These are phyloP conservation scores for Dendrolimus kikuchii DNA, from an alignment of 1,140 invertebrate genomes.

Conservation along the genomic window DNA sequence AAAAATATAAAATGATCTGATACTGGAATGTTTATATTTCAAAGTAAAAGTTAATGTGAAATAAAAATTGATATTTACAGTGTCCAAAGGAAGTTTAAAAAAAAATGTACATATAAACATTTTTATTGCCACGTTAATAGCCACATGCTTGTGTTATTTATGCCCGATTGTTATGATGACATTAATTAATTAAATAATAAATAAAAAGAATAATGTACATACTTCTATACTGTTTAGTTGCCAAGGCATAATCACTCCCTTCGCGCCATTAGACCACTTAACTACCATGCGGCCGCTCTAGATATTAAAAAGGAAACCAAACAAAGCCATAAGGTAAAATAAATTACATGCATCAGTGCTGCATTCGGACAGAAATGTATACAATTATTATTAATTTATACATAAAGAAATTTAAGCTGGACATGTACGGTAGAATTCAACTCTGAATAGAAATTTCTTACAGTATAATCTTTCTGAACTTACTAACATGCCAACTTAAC, in stretches of 20 bases:
- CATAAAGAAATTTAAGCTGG: too few relatives aligned
- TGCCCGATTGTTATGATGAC: not conserved
- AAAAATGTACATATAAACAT: not conserved
- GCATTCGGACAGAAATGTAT: too few relatives aligned
- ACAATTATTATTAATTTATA: too few relatives aligned
- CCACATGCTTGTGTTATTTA: not conserved
- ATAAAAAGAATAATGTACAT: slow-evolving; percentile 47
- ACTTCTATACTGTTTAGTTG: slow-evolving; percentile 61
- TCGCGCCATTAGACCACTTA: slow-evolving; percentile 65
- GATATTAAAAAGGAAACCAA: slow-evolving; percentile 50
- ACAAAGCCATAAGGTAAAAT: slow-evolving; percentile 48
- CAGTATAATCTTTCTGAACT: too few relatives aligned
- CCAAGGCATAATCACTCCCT: slow-evolving; percentile 66
- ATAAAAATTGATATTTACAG: too few relatives aligned
- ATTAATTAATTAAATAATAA: slow-evolving; percentile 14
- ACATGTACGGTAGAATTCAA: too few relatives aligned
- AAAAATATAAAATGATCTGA: too few relatives aligned
- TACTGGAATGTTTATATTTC: too few relatives aligned
- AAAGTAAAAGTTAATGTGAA: too few relatives aligned
- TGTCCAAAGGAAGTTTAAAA: too few relatives aligned
- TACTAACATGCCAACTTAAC: too few relatives aligned
- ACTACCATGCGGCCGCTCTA: slow-evolving; percentile 70
- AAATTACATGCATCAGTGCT: slow-evolving; percentile 39
- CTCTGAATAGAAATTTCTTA: too few relatives aligned
- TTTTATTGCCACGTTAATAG: not conserved